Base-by-base conservation (phyloP, 2,888 invertebrate genomes). In the Xestobium rufovillosum region DNA sequence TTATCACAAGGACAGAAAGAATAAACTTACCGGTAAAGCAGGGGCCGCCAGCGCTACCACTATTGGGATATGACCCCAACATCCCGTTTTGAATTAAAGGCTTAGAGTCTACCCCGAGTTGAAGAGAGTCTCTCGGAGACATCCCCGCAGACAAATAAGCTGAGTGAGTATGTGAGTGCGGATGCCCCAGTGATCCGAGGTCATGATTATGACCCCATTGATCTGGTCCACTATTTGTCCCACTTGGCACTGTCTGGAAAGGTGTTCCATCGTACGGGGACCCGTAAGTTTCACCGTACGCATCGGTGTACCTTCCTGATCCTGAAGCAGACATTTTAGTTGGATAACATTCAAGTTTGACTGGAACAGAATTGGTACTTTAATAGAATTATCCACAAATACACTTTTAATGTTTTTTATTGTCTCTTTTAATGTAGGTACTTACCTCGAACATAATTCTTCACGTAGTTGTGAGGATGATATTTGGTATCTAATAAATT, bases 371-470 rank as follows among this genome's bases (percentile, higher is more conserved):
- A 19, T 19, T 19, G 6, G 23, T n/a, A n/a, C 23, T 8, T n/a
- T 19, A 8, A n/a, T n/a, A 19, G 23, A 19, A 8, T 19, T 8
- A 19, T 19, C 23, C 6, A 8, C 23, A 19, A 8, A n/a, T 19
- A 8, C 23, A 19, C 6, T 19, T 19, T n/a, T 19, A n/a, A n/a
- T n/a, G n/a, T n/a, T n/a, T n/a, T n/a, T n/a, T n/a, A n/a, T 14
- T 32, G 34, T 2, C 25, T 27, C 26, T 25, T 6, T 19, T 19
- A 19, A 19, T 19, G 23, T n/a, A n/a, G n/a, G n/a, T 4, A 34
- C 69, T 71, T 49, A 80, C 82, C 76, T 75, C 82, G 72, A 39
- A 78, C 73, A 63, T 81, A 83, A 55, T 73, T 77, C 67, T 83
- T 83, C 59, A 75, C 75, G 61, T 78, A 78, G 44, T 75, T 71